These are phyloP conservation scores for Diachasmimorpha longicaudata DNA, from an alignment of 1,140 invertebrate genomes.

Conservation along the genomic window DNA sequence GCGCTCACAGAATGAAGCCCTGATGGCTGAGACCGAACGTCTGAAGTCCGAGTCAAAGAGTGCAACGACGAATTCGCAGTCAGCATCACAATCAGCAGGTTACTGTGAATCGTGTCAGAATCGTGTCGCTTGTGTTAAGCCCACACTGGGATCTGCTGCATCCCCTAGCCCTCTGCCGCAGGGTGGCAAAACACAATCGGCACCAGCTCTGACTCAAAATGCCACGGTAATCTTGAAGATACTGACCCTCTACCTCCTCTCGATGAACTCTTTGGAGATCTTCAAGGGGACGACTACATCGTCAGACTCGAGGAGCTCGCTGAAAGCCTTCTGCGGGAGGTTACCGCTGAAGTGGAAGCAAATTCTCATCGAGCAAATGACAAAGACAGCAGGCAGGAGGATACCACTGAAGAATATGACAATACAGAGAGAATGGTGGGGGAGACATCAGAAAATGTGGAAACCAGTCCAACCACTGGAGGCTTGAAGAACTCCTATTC, in stretches of 20 bases:
- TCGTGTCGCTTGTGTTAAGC: conserved; percentile 67
- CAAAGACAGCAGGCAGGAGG: conserved; percentile 40
- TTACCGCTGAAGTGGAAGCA: conserved; percentile 75
- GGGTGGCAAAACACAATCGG: conserved; percentile 73
- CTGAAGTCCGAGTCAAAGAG: conserved; percentile 51
- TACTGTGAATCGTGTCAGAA: conserved; percentile 61
- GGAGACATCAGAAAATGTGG: conserved; percentile 79
- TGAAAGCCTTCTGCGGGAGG: conserved; percentile 79
- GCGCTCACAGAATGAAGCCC: conserved; percentile 69
- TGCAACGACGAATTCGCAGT: conserved; percentile 29
- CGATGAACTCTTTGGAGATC: conserved; percentile 76
- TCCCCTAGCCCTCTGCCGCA: conserved; percentile 82
- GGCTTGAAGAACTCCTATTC: conserved; percentile 27
- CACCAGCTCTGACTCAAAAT: conserved; percentile 58
- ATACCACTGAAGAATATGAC: conserved; percentile 44
- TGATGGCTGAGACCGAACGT: conserved; percentile 70
- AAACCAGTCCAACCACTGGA: conserved; percentile 71
- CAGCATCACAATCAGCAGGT: neutral
- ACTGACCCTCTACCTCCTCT: conserved; percentile 78
- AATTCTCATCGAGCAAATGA: conserved; percentile 67
- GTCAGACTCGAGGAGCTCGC: conserved; percentile 78
- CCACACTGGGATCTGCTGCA: conserved; percentile 75
- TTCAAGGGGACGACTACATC: conserved; percentile 71
- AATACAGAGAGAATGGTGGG: conserved; percentile 73
- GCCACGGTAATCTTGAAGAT: conserved; percentile 69